phyloP scores from a whole-genome alignment of 1,140 invertebrate species.

The Heterodera schachtii region DNA sequence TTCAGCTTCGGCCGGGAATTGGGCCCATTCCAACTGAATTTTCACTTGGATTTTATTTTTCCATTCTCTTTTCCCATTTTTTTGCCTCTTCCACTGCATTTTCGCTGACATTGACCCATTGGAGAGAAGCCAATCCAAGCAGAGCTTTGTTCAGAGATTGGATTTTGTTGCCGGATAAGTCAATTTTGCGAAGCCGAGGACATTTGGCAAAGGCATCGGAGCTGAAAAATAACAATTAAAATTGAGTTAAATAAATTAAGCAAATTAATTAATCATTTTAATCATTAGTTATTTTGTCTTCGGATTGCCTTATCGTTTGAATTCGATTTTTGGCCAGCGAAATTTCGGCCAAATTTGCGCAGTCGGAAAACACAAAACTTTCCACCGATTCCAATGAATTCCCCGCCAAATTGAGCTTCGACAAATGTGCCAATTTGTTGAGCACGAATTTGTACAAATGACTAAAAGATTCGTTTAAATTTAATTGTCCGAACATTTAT shows the following conservation, averaged over 20 bases:
- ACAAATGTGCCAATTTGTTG: constrained; percentile 57
- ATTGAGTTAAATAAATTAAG: not conserved
- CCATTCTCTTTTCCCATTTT: too few species aligned
- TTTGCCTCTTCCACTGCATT: constrained; percentile 39
- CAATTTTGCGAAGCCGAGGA: constrained; percentile 49
- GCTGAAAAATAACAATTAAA: constrained; percentile 7
- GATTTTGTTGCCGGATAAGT: constrained; percentile 52
- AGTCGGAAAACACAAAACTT: constrained; percentile 58
- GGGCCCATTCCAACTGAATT: constrained; percentile 48
- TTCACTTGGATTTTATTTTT: not conserved
- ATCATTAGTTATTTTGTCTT: too few species aligned
- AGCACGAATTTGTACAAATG: constrained; percentile 54
- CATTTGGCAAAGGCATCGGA: constrained; percentile 57
- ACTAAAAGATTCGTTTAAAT: constrained; percentile 6
- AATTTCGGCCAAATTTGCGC: constrained; percentile 42
- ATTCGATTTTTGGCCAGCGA: constrained; percentile 52
- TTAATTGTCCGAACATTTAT: not conserved
- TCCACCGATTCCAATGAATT: constrained; percentile 53
- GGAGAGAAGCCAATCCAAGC: constrained; percentile 31
- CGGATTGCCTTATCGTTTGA: constrained; percentile 20
- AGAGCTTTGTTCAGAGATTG: constrained; percentile 42
- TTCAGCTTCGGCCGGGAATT: constrained; percentile 46
- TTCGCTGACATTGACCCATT: constrained; percentile 46
- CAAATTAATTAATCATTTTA: not conserved
- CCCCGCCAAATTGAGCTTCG: constrained; percentile 41